These are phyloP conservation scores for Dasypogon diadema DNA, from an alignment of 2,888 invertebrate genomes.

Conservation along the genomic window DNA sequence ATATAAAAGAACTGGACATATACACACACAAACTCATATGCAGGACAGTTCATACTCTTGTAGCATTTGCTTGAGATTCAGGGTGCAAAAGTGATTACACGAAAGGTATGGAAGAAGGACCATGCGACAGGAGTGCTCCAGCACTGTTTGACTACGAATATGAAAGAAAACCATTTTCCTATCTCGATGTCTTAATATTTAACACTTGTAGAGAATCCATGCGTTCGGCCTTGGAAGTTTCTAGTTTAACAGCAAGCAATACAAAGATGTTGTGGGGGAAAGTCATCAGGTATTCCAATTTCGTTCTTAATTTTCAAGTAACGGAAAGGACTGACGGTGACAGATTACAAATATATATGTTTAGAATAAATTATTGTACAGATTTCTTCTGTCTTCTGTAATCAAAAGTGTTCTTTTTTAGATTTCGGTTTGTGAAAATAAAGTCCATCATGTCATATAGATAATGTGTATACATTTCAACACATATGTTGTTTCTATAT, in stretches of 20 bases:
- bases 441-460: too few relatives aligned
- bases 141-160: constrained; percentile 12
- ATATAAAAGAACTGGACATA: background rate
- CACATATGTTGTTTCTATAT: too few relatives aligned
- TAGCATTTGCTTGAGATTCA: background rate
- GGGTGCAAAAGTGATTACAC: background rate
- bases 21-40: background rate
- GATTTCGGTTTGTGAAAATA: too few relatives aligned
- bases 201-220: constrained; percentile 5
- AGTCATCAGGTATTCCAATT: constrained; percentile 47
- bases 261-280: background rate
- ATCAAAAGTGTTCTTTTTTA: too few relatives aligned
- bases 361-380: constrained; percentile 37
- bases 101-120: background rate
- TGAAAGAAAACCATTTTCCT: background rate
- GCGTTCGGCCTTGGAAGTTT: background rate
- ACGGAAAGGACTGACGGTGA: constrained; percentile 51
- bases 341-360: constrained; percentile 35
- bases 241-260: background rate
- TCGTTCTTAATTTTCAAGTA: constrained; percentile 48
- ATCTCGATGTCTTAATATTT: constrained; percentile 28
- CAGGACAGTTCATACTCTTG: background rate
- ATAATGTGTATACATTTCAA: too few relatives aligned
- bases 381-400: too few relatives aligned
- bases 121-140: background rate